These are phyloP conservation scores for Didymodactylos carnosus DNA, from an alignment of 2,888 invertebrate genomes.

Conservation along the genomic window DNA sequence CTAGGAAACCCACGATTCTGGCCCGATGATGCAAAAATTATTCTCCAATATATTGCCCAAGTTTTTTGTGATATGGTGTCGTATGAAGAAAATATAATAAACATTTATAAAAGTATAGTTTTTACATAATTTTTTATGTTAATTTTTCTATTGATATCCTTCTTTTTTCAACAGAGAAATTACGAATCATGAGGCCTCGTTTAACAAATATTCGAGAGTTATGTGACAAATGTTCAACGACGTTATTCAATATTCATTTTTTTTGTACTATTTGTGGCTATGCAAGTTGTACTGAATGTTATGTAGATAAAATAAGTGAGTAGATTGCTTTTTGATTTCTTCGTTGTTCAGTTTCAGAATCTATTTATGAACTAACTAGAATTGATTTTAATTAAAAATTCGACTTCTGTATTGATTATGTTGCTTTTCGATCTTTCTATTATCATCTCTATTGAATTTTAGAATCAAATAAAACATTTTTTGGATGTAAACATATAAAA, in stretches of 20 bases:
- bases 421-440: too few relatives aligned
- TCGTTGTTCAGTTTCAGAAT: too few relatives aligned
- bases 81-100: neutral
- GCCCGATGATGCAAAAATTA: neutral
- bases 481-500: neutral
- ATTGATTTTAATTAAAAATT: too few relatives aligned
- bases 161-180: too few relatives aligned
- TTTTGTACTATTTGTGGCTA: slow-evolving; percentile 45
- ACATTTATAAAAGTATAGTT: neutral
- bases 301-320: slow-evolving; percentile 40
- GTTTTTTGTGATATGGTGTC: neutral
- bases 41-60: neutral
- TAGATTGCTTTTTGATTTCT: neutral
- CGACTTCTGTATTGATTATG: too few relatives aligned
- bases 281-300: slow-evolving; percentile 87
- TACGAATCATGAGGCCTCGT: neutral
- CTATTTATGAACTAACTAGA: too few relatives aligned
- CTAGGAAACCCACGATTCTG: too few relatives aligned
- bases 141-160: neutral
- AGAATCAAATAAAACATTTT: neutral
- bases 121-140: neutral
- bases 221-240: slow-evolving; percentile 92
- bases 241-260: slow-evolving; percentile 46
- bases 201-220: slow-evolving; percentile 64
- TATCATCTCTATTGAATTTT: too few relatives aligned